Percentiles rank a stretch among this genome's conserved stretches.
These are phyloP conservation scores for Coregonus suidteri DNA, from an alignment of 2,797 vertebrate species.

Conservation along the genomic window DNA sequence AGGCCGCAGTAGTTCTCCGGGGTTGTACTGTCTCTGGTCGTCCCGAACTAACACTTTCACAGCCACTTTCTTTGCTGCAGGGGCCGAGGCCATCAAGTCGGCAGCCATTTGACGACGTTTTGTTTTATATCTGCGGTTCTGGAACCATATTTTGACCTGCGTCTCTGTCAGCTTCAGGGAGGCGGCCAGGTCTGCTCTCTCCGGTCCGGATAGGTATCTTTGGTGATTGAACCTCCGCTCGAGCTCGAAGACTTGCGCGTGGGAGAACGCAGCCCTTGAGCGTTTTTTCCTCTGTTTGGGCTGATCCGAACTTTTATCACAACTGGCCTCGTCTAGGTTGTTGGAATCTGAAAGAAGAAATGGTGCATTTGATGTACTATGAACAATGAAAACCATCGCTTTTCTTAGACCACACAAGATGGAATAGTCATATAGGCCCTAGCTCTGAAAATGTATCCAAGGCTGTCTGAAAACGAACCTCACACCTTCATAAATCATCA, in stretches of 20 bases:
- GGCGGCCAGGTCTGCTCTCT: slow-evolving; percentile 96
- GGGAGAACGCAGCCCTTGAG: slow-evolving; percentile 95
- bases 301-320: slow-evolving; percentile 72
- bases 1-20: slow-evolving; percentile 90
- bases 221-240: slow-evolving; percentile 99
- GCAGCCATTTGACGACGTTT: slow-evolving; percentile 97
- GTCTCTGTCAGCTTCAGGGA: slow-evolving; percentile 98
- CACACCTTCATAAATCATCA: not conserved
- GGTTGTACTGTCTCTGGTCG: slow-evolving; percentile 97
- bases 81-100: slow-evolving; percentile 89
- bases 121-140: slow-evolving; percentile 98
- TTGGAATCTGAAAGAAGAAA: slow-evolving; percentile 67
- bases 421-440: not conserved
- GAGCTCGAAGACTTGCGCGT: slow-evolving; percentile 97
- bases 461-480: not conserved
- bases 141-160: slow-evolving; percentile 99
- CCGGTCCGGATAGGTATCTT: slow-evolving; percentile 95
- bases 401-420: not conserved
- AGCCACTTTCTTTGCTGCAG: slow-evolving; percentile 95
- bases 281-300: slow-evolving; percentile 96
- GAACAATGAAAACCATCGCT: no score
- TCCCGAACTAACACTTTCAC: slow-evolving; percentile 97
- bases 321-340: slow-evolving; percentile 63
- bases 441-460: not conserved
- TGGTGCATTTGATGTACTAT: no score